phyloP scores from a whole-genome alignment of 2,797 vertebrate species.

The Molossus alvarezi region DNA sequence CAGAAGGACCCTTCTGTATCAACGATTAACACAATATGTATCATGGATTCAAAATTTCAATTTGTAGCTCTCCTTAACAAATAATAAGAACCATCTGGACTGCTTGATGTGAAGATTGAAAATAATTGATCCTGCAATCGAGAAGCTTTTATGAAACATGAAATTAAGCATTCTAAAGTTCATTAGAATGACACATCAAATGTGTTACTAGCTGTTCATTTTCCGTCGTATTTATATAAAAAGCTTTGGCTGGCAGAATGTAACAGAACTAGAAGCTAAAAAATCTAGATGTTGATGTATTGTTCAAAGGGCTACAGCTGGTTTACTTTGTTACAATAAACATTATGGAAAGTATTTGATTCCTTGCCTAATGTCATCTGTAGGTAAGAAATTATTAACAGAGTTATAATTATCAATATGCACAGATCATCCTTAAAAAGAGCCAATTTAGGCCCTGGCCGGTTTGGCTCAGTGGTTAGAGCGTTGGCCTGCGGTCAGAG shows the following conservation, averaged over 20 bases:
- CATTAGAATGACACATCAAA: slow-evolving; percentile 82
- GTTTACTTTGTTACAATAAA: slow-evolving; percentile 37
- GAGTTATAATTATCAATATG: slow-evolving; percentile 38
- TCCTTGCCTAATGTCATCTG: neutral
- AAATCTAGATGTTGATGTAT: slow-evolving; percentile 12
- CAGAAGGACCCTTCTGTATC: slow-evolving; percentile 48
- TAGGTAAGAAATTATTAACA: slow-evolving; percentile 29
- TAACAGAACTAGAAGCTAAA: slow-evolving; percentile 51
- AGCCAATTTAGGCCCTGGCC: neutral
- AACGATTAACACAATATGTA: slow-evolving; percentile 72
- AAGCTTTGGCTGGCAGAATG: slow-evolving; percentile 15
- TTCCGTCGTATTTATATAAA: slow-evolving; percentile 53
- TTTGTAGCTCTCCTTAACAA: slow-evolving; percentile 83
- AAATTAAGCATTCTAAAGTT: slow-evolving; percentile 86
- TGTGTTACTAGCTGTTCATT: slow-evolving; percentile 68
- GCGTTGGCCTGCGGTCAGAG: no score
- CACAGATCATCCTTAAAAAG: neutral
- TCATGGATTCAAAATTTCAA: slow-evolving; percentile 82
- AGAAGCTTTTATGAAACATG: slow-evolving; percentile 84
- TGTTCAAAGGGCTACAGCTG: slow-evolving; percentile 51
- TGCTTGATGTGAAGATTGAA: slow-evolving; percentile 87
- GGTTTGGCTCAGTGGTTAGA: no score
- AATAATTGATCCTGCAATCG: slow-evolving; percentile 86
- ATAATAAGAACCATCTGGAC: slow-evolving; percentile 87
- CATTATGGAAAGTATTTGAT: slow-evolving; percentile 23